Conservation (phyloP, 2,888 invertebrate genomes). For the Caenorhabditis virilis region DNA sequence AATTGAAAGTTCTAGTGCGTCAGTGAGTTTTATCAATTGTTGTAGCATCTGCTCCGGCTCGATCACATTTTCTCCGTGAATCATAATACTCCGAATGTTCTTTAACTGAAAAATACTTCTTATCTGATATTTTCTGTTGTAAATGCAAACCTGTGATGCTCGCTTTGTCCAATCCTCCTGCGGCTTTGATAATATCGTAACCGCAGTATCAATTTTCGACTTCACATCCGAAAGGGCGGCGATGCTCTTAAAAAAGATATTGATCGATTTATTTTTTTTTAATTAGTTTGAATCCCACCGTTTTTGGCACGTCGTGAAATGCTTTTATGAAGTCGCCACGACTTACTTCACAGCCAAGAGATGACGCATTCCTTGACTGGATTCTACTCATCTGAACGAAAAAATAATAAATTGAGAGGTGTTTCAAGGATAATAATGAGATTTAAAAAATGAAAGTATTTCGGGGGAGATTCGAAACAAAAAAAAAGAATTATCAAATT, state of each 20-base stretch:
- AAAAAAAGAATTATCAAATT: too few species aligned
- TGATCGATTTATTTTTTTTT: background rate
- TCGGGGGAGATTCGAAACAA: too few species aligned
- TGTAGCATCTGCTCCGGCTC: conserved; percentile 11
- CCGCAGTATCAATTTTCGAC: conserved; percentile 6
- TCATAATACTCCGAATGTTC: conserved; percentile 13
- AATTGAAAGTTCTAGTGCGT: conserved; percentile 27
- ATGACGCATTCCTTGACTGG: conserved; percentile 16
- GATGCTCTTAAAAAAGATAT: conserved; percentile 3
- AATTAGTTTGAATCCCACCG: conserved; percentile 3
- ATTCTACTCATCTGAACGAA: too few species aligned
- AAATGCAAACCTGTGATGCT: conserved; percentile 10
- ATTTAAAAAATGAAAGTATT: too few species aligned
- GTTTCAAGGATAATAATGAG: too few species aligned
- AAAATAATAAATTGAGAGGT: too few species aligned
- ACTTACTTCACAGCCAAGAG: conserved; percentile 11
- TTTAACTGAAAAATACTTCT: conserved; percentile 16
- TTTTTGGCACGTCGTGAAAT: conserved; percentile 16
- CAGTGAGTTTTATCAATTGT: conserved; percentile 13
- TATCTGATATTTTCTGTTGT: background rate
- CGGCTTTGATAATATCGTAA: conserved; percentile 11
- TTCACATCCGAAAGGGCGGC: conserved; percentile 5
- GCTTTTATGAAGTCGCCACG: conserved; percentile 19
- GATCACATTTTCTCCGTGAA: conserved; percentile 15
- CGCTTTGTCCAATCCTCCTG: conserved; percentile 30